Base-by-base conservation (phyloP, 1,140 invertebrate genomes). In the Magallana angulata region DNA sequence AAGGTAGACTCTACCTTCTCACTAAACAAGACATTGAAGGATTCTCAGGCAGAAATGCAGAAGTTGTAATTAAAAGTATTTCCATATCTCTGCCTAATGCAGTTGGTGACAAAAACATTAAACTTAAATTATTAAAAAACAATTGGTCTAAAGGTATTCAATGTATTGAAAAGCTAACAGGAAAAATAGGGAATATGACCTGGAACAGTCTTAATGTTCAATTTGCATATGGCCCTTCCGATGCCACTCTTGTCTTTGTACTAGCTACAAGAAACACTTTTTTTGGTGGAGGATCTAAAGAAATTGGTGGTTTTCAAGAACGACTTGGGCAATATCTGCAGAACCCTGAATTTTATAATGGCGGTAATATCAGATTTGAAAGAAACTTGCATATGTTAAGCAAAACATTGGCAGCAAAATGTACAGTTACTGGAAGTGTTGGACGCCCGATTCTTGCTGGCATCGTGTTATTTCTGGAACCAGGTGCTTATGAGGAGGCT, bases 401-500 rank as follows among this genome's bases (percentile, higher is more conserved):
- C 68, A 48, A 16, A n/a, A 18, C 18, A 11, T 14, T n/a, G 14
- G 8, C 7, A 24, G 82, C 14, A n/a, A 56, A n/a, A 58, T 88
- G 56, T 59, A n/a, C 48, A 8, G 82, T 64, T 3, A 56, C 5
- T 4, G 57, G 59, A 30, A 2, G 8, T 3, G 9, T 83, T 48
- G 2, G 18, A 57, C 30, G 16, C 8, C 80, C 59, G 30, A 5
- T 36, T 24, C 36, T n/a, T 18, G 81, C 68, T 16, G 57, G 30
- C 18, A 68, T 68, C 18, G 57, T 82, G 4, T 36, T 88, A 6
- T 60, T 4, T 12, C 30, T 88, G 30, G 68, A 76, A 30, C 57
- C 14, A 14, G 80, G 85, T 14, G 14, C 12, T 5, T 92, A 91
- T 68, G 82, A 90, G 57, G 88, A 80, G 36, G 90, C 85, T 30